Evolutionary conservation across 2,888 invertebrate genomes (phyloP), one percentile per base, ranked within the genome.

Genomic region (Xestia xanthographa): DNA sequence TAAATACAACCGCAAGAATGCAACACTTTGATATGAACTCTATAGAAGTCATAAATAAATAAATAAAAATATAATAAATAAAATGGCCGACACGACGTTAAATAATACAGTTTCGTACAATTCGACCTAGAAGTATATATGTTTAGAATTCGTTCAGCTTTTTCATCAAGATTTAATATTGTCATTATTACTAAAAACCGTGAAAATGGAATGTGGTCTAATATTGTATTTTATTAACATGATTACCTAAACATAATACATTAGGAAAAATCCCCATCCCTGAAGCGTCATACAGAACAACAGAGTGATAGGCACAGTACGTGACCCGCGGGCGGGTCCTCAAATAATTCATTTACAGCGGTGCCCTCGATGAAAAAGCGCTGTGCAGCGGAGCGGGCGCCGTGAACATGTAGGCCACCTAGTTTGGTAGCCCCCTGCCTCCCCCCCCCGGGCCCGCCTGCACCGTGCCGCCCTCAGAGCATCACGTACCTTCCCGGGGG

Each of bases 351-450:
- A 90, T 92, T 91, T 92, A 88, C 89, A 86, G 87, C 80, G 74
- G 79, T 82, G 86, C 86, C 81, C 87, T 85, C 88, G 87, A 88
- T 91, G 90, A 91, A 91, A 92, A 90, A 89, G 82, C 88, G 87
- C 74, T 88, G 88, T 89, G 89, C 90, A 90, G 83, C 86, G 83
- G 67, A 83, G 80, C 83, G 86, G 77, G 79, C 62, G 83, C 87
- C 72, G 77, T 90, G 90, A 89, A 89, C 90, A 95, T 93, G 91
- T 95, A 94, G 94, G 95, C 89, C 94, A 95, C 95, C 95, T 92
- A 94, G 92, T 94, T 94, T 85, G 80, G 77, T 70, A 84, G 74
- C 84, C 83, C 83, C 79, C 74, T 65, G 62, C 12, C 79, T 82
- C 87, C 80, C 5, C 20, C 53, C 81, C 87, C 80, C 48, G 9